A percentile compares a stretch with the other conserved stretches of the same genome.
Conservation (phyloP, 2,797 vertebrate genomes). For the Phoxinus dragarum region DNA sequence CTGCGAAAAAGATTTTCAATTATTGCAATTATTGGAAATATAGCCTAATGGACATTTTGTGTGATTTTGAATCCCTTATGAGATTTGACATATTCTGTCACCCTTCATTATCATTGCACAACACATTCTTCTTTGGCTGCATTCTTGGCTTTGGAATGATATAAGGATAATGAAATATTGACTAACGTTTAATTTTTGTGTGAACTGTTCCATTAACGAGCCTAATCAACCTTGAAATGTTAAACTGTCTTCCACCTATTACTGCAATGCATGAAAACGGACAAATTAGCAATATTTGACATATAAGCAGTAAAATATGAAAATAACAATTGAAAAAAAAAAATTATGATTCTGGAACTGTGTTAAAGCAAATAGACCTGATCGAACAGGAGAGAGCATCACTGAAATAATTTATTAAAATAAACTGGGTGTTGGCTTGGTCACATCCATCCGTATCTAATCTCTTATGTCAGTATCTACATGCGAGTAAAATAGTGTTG, state of each 20-base stretch:
- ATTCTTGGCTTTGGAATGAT: not conserved
- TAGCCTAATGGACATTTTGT: not conserved
- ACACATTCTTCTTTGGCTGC: not conserved
- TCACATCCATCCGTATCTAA: not conserved
- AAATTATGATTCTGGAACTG: not conserved
- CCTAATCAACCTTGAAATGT: not conserved
- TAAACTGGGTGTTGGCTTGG: constrained; percentile 49
- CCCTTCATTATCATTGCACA: not conserved
- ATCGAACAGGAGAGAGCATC: not conserved
- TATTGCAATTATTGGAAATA: not conserved
- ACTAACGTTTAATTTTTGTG: not conserved
- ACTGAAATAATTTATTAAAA: constrained; percentile 50
- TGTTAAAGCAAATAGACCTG: not conserved
- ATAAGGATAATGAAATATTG: not conserved
- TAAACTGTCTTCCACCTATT: not conserved
- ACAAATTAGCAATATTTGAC: not conserved
- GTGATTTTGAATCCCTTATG: not conserved
- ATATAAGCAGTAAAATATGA: not conserved
- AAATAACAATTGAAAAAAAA: constrained; percentile 44
- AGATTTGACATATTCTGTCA: not conserved
- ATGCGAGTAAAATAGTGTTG: not conserved
- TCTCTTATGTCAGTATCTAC: too few species aligned
- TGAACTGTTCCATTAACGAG: not conserved
- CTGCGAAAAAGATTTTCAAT: not conserved
- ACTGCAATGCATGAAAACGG: not conserved